Evolutionary conservation across 2,113 vertebrate genomes (phyloP).

Genomic region (Python bivittatus): DNA sequence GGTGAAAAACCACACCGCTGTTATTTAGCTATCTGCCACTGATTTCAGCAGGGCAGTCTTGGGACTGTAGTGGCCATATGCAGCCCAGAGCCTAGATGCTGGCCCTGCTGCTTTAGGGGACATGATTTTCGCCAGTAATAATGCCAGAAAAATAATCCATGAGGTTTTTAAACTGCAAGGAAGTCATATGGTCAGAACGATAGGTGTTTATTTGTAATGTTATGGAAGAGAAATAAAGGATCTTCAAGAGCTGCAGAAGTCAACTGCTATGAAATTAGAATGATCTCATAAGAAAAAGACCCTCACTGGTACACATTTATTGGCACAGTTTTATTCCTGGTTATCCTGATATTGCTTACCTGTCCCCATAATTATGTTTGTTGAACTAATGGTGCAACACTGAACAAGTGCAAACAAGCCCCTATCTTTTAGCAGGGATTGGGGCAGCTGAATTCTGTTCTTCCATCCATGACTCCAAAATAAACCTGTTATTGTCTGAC

Average conservation of each 20-base stretch:
- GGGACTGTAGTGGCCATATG: background rate
- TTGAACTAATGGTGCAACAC: slow-evolving; percentile 22
- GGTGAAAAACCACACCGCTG: background rate
- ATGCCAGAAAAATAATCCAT: background rate
- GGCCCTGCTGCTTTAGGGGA: background rate
- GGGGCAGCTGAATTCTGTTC: slow-evolving; percentile 54
- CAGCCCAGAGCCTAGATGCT: background rate
- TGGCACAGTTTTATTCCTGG: background rate
- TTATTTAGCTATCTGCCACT: background rate
- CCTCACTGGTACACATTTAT: background rate
- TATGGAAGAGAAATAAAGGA: background rate
- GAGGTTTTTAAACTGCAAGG: background rate
- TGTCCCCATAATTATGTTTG: background rate
- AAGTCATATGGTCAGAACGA: background rate
- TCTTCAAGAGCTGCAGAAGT: background rate
- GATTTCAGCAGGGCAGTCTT: background rate
- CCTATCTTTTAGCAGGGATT: slow-evolving; percentile 44
- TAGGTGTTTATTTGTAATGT: background rate
- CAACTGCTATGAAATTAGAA: background rate
- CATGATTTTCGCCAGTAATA: background rate
- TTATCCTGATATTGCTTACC: background rate
- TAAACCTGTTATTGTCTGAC: slow-evolving; percentile 24
- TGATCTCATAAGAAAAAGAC: background rate
- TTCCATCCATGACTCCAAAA: slow-evolving; percentile 20
- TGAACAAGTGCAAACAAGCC: slow-evolving; percentile 25